Evolutionary conservation across 2,888 invertebrate species (phyloP).

Genomic region (Acronicta psi): DNA sequence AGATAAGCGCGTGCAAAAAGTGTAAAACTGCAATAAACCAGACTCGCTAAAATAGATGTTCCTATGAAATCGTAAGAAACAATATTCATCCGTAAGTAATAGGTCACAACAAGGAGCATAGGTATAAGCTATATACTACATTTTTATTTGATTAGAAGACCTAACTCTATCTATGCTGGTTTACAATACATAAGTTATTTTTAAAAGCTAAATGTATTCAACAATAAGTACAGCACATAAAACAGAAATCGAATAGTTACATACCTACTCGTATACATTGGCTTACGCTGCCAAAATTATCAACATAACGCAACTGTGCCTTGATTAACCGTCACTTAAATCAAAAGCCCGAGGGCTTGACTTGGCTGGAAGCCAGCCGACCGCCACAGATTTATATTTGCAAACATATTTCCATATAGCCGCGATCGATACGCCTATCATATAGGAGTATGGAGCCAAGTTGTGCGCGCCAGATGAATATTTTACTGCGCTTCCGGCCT

Average conservation of each 20-base stretch:
- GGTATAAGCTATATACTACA: too few species aligned
- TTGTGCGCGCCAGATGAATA: slow-evolving; percentile 46
- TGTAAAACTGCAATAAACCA: too few species aligned
- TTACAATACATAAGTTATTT: too few species aligned
- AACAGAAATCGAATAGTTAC: slow-evolving; percentile 18
- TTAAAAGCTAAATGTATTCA: not conserved
- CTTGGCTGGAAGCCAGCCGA: slow-evolving; percentile 75
- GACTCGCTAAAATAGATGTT: too few species aligned
- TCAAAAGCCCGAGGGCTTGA: slow-evolving; percentile 59
- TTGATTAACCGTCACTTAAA: slow-evolving; percentile 69
- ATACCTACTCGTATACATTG: slow-evolving; percentile 11
- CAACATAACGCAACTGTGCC: slow-evolving; percentile 46
- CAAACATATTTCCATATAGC: slow-evolving; percentile 68
- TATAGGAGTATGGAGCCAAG: slow-evolving; percentile 43
- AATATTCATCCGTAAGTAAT: too few species aligned
- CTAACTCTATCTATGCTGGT: too few species aligned
- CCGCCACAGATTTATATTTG: slow-evolving; percentile 76
- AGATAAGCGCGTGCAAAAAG: too few species aligned
- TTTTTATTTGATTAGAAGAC: too few species aligned
- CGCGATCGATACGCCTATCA: slow-evolving; percentile 57
- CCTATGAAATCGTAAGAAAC: too few species aligned
- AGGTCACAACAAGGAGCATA: too few species aligned
- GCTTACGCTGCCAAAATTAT: slow-evolving; percentile 44
- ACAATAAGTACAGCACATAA: slow-evolving; percentile 21
- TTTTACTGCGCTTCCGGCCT: slow-evolving; percentile 46